Base-by-base conservation (phyloP, 2,888 invertebrate genomes). In the Chloromyia formosa region DNA sequence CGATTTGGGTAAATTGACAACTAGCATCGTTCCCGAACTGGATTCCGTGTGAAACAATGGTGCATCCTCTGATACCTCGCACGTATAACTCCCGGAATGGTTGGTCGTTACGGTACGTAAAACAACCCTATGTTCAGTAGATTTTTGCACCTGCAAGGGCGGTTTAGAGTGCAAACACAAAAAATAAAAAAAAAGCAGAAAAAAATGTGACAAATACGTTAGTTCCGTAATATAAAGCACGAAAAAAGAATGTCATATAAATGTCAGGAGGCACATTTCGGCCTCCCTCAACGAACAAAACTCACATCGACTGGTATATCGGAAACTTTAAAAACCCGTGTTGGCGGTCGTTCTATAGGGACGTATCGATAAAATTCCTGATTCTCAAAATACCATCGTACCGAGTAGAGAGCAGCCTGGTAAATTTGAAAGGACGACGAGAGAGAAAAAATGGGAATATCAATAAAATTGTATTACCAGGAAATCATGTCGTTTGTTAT, bases 301-400 rank as follows among this genome's bases (percentile, higher is more conserved):
- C 87, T 86, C 80, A 88, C 88, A 79, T 89, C 87, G 27, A 88
- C 86, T 76, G 82, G 82, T 73, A 88, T 83, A 73, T 86, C 87
- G 22, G 83, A 82, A 64, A 86, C 83, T 1, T 83, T 80, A 80
- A 87, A 88, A 61, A 83, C 85, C 76, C 84, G 83, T 58, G 86
- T 85, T 27, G 87, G 85, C 12, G 87, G 87, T 22, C 82, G 81
- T 78, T 87, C 87, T 75, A 86, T 87, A 4, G 88, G 88, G n/a
- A 87, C 84, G 79, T 83, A 88, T 75, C 87, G 85, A 82, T 88
- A 89, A 82, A 89, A 88, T 81, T 89, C 88, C 49, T 84, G 83
- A 22, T 74, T 58, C 45, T 87, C 86, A 78, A 86, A 84, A 82
- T 87, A 88, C 88, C 88, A 89, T 82, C 87, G 87, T 78, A 88